Conservation (phyloP, 2,113 vertebrate species). For the Ctenodactylus gundi region DNA sequence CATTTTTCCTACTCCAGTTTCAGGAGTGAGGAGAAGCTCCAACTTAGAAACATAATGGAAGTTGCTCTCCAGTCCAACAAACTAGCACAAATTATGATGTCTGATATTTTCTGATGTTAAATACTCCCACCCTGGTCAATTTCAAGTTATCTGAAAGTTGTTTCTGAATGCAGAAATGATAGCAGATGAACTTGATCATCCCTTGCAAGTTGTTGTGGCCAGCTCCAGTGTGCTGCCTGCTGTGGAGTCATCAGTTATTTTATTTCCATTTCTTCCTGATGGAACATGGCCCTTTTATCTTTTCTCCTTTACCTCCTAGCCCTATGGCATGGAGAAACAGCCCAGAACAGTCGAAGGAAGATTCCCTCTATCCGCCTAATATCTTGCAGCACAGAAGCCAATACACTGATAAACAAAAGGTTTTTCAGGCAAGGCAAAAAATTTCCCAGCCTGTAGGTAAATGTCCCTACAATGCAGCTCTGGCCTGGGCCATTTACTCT, state of each 20-base stretch:
- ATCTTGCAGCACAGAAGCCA: background rate
- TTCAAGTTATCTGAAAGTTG: background rate
- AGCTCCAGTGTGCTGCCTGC: accelerated
- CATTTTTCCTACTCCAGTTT: background rate
- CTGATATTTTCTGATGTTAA: background rate
- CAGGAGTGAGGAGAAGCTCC: background rate
- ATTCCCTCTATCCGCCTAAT: background rate
- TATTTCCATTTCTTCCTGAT: background rate
- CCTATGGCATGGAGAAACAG: background rate
- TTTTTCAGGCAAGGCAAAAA: background rate
- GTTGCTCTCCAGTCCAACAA: background rate
- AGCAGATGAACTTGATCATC: background rate
- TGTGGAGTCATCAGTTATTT: background rate
- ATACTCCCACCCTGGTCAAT: background rate
- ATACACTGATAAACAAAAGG: background rate
- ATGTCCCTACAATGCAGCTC: background rate
- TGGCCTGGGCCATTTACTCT: background rate
- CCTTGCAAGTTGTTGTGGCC: background rate
- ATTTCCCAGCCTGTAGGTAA: background rate
- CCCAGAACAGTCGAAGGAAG: background rate
- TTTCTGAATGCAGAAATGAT: background rate
- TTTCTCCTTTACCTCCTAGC: background rate
- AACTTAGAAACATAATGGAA: background rate
- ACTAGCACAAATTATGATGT: background rate
- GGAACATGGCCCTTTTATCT: background rate